A percentile compares a stretch with the other conserved stretches of the same genome.
These are phyloP conservation scores for Galaxias olidus DNA, from an alignment of 2,797 vertebrate species.

Conservation along the genomic window DNA sequence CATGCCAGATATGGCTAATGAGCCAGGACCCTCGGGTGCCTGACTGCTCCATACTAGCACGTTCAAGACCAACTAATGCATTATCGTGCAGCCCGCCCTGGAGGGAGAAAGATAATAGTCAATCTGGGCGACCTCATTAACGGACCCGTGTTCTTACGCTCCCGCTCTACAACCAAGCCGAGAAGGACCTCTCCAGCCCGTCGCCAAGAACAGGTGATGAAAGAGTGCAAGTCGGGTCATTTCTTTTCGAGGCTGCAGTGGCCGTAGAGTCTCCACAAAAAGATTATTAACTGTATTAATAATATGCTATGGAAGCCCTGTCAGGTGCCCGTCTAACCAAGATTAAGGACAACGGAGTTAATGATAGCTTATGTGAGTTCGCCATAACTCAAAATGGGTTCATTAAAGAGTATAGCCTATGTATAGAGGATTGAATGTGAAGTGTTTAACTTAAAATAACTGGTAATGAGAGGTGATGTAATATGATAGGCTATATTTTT, in stretches of 20 bases:
- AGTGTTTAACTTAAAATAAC: slow-evolving; percentile 52
- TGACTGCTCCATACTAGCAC: background rate
- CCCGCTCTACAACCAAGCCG: slow-evolving; percentile 44
- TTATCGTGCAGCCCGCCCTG: slow-evolving; percentile 51
- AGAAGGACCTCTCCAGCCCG: slow-evolving; percentile 25
- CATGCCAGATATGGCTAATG: slow-evolving; percentile 14
- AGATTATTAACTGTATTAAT: slow-evolving; percentile 73
- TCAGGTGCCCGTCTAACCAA: slow-evolving; percentile 68
- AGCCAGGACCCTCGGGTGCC: background rate
- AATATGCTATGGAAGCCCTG: slow-evolving; percentile 67
- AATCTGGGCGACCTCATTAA: slow-evolving; percentile 70
- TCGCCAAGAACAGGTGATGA: slow-evolving; percentile 33
- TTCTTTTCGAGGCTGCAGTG: slow-evolving; percentile 24
- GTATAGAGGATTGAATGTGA: slow-evolving; percentile 58
- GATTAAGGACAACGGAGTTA: slow-evolving; percentile 70
- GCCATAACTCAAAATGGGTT: slow-evolving; percentile 76
- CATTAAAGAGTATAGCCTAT: slow-evolving; percentile 77
- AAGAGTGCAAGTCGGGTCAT: slow-evolving; percentile 45
- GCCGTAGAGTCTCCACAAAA: slow-evolving; percentile 22
- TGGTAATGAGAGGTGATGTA: too few species aligned
- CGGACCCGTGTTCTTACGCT: slow-evolving; percentile 54
- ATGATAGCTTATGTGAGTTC: slow-evolving; percentile 67
- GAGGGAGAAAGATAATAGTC: slow-evolving; percentile 59
- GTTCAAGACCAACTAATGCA: slow-evolving; percentile 49
- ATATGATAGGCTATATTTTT: too few species aligned